Percentiles rank a stretch among this genome's conserved stretches.
phyloP scores from a whole-genome alignment of 2,888 invertebrate genomes.

The Melanophora roralis region DNA sequence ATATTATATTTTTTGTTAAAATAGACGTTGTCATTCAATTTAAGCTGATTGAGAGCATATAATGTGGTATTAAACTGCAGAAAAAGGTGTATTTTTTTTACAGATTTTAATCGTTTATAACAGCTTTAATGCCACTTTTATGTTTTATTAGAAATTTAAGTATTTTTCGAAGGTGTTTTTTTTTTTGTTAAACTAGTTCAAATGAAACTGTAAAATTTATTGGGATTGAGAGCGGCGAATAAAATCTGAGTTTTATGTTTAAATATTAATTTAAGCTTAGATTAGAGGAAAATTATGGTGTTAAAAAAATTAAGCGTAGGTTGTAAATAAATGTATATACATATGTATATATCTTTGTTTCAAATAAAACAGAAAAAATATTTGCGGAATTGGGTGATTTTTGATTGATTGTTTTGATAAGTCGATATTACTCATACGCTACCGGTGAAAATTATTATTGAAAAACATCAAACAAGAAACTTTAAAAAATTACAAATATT shows the following conservation, averaged over 20 bases:
- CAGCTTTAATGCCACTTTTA: conserved; percentile 45
- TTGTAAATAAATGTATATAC: too few relatives aligned
- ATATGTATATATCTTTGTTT: too few relatives aligned
- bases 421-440: too few relatives aligned
- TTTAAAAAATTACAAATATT: too few relatives aligned
- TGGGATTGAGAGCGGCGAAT: background rate
- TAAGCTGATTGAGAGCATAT: conserved; percentile 54
- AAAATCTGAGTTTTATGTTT: conserved; percentile 17
- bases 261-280: background rate
- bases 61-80: conserved; percentile 47
- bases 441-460: too few relatives aligned
- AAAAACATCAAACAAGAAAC: too few relatives aligned
- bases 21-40: background rate
- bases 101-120: conserved; percentile 30
- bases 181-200: background rate
- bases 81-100: conserved; percentile 42
- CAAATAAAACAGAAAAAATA: too few relatives aligned
- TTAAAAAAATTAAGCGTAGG: background rate
- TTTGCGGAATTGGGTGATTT: too few relatives aligned
- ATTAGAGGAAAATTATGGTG: background rate
- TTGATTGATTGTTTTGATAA: too few relatives aligned
- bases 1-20: background rate
- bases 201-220: conserved; percentile 30
- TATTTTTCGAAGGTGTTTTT: conserved; percentile 4
- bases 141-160: conserved; percentile 6